These are phyloP conservation scores for Dynastes tityus DNA, from an alignment of 2,888 invertebrate genomes.

Conservation along the genomic window DNA sequence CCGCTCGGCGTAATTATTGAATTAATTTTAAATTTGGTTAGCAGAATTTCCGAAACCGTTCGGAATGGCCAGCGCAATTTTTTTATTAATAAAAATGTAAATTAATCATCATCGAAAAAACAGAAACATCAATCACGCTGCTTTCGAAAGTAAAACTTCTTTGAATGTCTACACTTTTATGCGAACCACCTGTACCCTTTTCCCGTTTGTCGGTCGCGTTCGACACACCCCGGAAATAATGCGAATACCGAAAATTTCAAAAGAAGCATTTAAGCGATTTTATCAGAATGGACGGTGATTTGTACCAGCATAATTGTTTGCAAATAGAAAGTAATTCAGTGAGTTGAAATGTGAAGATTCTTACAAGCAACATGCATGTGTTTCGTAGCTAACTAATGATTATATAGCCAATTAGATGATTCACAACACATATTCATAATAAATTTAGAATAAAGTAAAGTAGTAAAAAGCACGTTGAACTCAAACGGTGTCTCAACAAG, in stretches of 20 bases:
- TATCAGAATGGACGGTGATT: not conserved
- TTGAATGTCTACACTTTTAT: slow-evolving; percentile 23
- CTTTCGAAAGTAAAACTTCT: slow-evolving; percentile 42
- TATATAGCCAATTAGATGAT: too few species aligned
- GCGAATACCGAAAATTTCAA: slow-evolving; percentile 4
- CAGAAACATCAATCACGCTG: slow-evolving; percentile 36
- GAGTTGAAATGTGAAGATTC: too few species aligned
- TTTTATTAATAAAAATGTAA: slow-evolving; percentile 37
- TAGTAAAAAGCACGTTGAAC: too few species aligned
- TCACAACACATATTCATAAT: too few species aligned
- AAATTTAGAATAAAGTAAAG: too few species aligned
- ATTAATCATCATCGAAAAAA: slow-evolving; percentile 43
- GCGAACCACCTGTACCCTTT: slow-evolving; percentile 13
- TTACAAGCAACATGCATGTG: too few species aligned
- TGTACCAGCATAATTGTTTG: too few species aligned
- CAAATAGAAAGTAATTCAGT: too few species aligned
- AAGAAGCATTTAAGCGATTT: not conserved
- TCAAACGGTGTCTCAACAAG: too few species aligned
- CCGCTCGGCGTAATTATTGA: slow-evolving; percentile 5
- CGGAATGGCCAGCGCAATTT: slow-evolving; percentile 4
- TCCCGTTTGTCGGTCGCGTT: slow-evolving; percentile 6
- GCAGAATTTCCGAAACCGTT: slow-evolving; percentile 10
- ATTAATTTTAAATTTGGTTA: slow-evolving; percentile 40
- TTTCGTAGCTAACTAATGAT: too few species aligned
- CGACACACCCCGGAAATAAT: slow-evolving; percentile 35